Percentiles rank a stretch among this genome's conserved stretches.
These are phyloP conservation scores for Drosophila testacea DNA, from an alignment of 2,888 invertebrate species.

Conservation along the genomic window DNA sequence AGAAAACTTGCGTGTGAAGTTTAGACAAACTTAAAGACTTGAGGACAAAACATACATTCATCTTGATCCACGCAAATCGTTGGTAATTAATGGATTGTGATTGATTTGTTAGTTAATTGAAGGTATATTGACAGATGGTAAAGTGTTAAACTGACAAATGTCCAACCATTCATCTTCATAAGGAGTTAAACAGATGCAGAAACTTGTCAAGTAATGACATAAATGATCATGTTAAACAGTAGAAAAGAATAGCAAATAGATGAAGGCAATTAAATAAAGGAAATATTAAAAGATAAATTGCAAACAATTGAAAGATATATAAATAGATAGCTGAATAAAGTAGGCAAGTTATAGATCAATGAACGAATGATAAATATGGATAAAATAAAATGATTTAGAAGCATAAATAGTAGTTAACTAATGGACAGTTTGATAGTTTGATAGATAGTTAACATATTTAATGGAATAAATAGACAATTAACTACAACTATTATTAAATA, in stretches of 20 bases:
- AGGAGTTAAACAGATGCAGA: background rate
- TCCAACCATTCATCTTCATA: background rate
- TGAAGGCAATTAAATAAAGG: background rate
- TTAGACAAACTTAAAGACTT: background rate
- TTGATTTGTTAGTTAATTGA: conserved; percentile 10
- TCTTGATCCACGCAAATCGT: background rate
- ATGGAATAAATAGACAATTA: too few relatives aligned
- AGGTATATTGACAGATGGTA: background rate
- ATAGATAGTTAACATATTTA: too few relatives aligned
- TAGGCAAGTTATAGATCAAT: background rate
- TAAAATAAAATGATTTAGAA: background rate
- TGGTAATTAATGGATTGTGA: background rate
- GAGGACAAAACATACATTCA: background rate
- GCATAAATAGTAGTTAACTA: background rate
- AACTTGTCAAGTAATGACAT: conserved; percentile 4
- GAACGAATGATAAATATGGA: background rate
- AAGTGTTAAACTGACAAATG: conserved; percentile 23
- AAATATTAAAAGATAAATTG: background rate
- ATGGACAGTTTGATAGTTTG: too few relatives aligned
- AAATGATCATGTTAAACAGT: background rate
- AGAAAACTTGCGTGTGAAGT: background rate
- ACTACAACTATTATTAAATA: too few relatives aligned
- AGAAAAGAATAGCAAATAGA: background rate
- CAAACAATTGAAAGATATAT: background rate
- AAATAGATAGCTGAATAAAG: background rate